phyloP scores from a whole-genome alignment of 92 coral and sea anemone species.

The Phymanthus crucifer region DNA sequence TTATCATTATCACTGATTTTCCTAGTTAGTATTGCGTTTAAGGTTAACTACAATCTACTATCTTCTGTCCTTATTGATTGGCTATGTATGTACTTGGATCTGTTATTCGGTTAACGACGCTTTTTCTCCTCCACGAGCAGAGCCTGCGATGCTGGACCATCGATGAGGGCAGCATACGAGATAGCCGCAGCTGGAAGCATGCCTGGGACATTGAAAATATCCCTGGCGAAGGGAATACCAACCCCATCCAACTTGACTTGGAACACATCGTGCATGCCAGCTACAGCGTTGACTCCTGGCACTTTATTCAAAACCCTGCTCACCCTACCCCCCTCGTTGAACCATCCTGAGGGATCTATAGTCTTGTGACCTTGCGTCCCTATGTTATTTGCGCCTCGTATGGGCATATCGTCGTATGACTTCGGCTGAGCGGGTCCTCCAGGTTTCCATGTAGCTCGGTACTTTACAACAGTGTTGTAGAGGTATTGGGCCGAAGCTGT shows the following conservation, averaged over 20 bases:
- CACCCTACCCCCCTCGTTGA: constrained; percentile 39
- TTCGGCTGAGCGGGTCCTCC: constrained; percentile 39
- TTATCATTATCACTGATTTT: too few relatives aligned
- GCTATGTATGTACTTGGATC: too few relatives aligned
- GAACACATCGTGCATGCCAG: constrained; percentile 44
- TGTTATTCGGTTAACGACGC: constrained; percentile 1
- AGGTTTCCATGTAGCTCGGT: constrained; percentile 24
- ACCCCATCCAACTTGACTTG: constrained; percentile 41
- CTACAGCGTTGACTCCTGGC: constrained; percentile 36
- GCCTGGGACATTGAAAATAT: constrained; percentile 32
- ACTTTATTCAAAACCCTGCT: constrained; percentile 40
- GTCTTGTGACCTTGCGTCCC: constrained; percentile 38
- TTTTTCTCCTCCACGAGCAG: constrained; percentile 36
- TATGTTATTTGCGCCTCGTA: constrained; percentile 37
- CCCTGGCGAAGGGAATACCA: constrained; percentile 28
- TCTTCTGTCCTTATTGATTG: background rate
- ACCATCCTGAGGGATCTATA: constrained; percentile 29
- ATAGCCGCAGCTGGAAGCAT: constrained; percentile 39
- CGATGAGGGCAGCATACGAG: constrained; percentile 28
- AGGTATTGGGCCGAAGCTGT: constrained; percentile 42
- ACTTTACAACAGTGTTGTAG: constrained; percentile 25
- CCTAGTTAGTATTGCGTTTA: too few relatives aligned
- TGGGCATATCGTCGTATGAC: constrained; percentile 11
- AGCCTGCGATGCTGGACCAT: constrained; percentile 42
- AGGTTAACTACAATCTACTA: background rate